phyloP scores from a whole-genome alignment of 2,113 vertebrate genomes.

The Campylomormyrus numenius region DNA sequence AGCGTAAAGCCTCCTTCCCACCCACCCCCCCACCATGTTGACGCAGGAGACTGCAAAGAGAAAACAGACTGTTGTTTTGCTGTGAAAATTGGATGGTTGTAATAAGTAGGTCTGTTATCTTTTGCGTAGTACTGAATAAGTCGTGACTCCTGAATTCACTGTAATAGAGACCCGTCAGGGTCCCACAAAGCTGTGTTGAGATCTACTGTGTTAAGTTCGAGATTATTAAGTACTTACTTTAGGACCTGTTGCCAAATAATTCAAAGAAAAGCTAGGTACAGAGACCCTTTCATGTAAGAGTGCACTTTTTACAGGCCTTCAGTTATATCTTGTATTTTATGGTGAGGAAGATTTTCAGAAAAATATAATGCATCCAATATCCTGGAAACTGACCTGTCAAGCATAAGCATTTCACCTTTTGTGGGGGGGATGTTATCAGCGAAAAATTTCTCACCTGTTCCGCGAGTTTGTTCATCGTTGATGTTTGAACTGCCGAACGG shows the following conservation, averaged over 20 bases:
- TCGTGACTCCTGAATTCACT: background rate
- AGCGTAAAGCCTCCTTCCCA: background rate
- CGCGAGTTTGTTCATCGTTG: background rate
- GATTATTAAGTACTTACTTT: background rate
- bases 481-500: background rate
- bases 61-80: background rate
- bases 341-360: background rate
- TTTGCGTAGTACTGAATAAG: background rate
- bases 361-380: background rate
- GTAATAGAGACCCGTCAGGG: background rate
- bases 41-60: background rate
- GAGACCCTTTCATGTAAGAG: background rate
- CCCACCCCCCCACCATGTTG: background rate
- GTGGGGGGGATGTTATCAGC: background rate
- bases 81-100: background rate
- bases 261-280: constrained; percentile 3
- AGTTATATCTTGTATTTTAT: background rate
- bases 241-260: background rate
- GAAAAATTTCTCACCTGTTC: background rate
- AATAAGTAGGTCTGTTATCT: background rate
- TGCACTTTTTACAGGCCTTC: background rate
- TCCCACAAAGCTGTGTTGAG: background rate
- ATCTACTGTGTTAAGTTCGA: background rate
- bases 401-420: background rate
- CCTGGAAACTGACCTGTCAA: background rate